Evolutionary conservation across 2,888 invertebrate genomes (phyloP), one percentile per base, ranked within the genome.

Genomic region (Boloria euphrosyne): DNA sequence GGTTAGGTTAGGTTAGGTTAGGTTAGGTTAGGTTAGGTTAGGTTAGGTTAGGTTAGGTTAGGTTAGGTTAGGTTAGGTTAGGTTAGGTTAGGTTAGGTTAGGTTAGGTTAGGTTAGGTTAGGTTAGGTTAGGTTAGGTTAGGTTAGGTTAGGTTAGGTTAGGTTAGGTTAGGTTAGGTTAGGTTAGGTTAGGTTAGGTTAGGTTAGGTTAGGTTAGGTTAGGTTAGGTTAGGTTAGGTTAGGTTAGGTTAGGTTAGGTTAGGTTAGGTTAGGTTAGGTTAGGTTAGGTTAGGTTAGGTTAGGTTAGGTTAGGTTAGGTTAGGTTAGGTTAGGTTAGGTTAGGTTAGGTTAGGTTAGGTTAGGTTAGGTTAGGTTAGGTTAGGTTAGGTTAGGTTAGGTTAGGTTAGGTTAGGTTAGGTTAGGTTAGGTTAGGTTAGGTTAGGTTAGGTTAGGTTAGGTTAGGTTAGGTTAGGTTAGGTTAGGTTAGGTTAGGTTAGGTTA

Each of bases 181-280:
- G 60, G 64, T 64, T 63, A 63, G 63, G 63, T 63, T 63, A 63
- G 63, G 63, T 64, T 64, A 64, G 60, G 65, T 60, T 60, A 60
- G 65, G 65, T 60, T 65, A 60, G 68, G 67, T 65, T 65, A 65
- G 65, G 60, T 61, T 61, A 57, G 50, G 65, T 67, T 67, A 65
- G 67, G 67, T 67, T 70, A 67, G 67, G 70, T 64, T 69, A 65
- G 65, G 69, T 64, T 69, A 65, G 65, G 67, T 62, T 70, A 65
- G 65, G 70, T 65, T 70, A 65, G 65, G 67, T 65, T 67, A 57
- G 65, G 66, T 65, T 66, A 61, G 65, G 66, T 65, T 66, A 61
- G 65, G 66, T 62, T 66, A n/a, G n/a, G n/a, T n/a, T n/a, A n/a
- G n/a, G n/a, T n/a, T n/a, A n/a, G n/a, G n/a, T n/a, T n/a, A n/a